These are phyloP conservation scores for Rhimphoctona megacephalus DNA, from an alignment of 2,888 invertebrate species.

Conservation along the genomic window DNA sequence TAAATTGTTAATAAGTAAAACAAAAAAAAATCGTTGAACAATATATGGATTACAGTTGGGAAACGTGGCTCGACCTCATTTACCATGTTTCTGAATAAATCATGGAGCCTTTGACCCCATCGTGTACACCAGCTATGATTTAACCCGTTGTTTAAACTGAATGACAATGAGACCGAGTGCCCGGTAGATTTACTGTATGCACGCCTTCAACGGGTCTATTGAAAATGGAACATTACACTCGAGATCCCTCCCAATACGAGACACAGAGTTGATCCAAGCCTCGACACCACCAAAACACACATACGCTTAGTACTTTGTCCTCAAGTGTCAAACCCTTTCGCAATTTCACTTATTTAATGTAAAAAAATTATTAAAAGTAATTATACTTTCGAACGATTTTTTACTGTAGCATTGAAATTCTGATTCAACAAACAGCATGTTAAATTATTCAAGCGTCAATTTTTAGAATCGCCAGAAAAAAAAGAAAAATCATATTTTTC, in stretches of 20 bases:
- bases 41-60: background rate
- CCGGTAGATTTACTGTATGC: slow-evolving; percentile 63
- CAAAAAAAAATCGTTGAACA: background rate
- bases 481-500: background rate
- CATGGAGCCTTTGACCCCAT: slow-evolving; percentile 53
- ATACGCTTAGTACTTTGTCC: slow-evolving; percentile 76
- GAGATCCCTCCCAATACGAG: slow-evolving; percentile 73
- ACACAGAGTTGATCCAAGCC: slow-evolving; percentile 48
- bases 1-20: background rate
- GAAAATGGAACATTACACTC: slow-evolving; percentile 69
- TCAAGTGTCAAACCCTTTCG: slow-evolving; percentile 71
- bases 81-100: slow-evolving; percentile 62
- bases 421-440: background rate
- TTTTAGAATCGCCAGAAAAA: background rate
- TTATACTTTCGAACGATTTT: background rate
- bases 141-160: slow-evolving; percentile 80
- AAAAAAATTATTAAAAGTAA: slow-evolving; percentile 59
- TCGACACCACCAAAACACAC: slow-evolving; percentile 47
- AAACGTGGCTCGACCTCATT: slow-evolving; percentile 11
- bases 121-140: slow-evolving; percentile 48
- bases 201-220: slow-evolving; percentile 76
- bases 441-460: too few relatives aligned
- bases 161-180: slow-evolving; percentile 79
- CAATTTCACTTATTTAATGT: slow-evolving; percentile 80
- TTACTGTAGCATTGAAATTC: background rate